Evolutionary conservation across 2,888 invertebrate species (phyloP), one percentile per base, ranked within the genome.

Genomic region (Chrysolina oricalcia): DNA sequence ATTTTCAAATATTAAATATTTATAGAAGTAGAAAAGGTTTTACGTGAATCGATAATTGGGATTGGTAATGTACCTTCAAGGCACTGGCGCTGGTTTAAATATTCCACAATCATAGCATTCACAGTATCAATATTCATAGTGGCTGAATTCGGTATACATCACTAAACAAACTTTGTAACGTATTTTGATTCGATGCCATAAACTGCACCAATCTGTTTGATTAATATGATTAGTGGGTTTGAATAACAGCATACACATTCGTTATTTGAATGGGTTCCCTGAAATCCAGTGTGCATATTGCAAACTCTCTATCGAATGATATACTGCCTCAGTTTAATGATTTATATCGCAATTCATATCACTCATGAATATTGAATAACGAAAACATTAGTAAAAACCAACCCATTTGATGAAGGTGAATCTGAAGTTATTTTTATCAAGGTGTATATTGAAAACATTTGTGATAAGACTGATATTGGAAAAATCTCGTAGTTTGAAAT

Each of bases 141-240:
- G 21, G 11, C 11, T 53, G 53, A 53, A 53, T 53, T 53, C 21
- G 53, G 10, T 11, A 13, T 53, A 19, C 11, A 53, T 53, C 53
- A 13, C 21, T 21, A 21, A 21, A 21, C 53, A 53, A 53, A 53
- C 53, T 21, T 19, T 43, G 23, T 13, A 19, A 2, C 2, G 19
- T 19, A 23, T 67, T 67, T 48, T 66, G 48, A 66, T 66, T 66
- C 35, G 11, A 43, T 66, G 17, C 46, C n/a, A 46, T n/a, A 40
- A 27, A 67, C 35, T 35, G 27, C 21, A 48, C 10, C 17, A 13
- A 27, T 35, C 19, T 50, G 50, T 46, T 50, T 67, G 50, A 67
- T 67, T 50, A 53, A 53, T 50, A 50, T 67, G 67, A 35, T 50
- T 35, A 50, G 48, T 27, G 27, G 50, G n/a, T 50, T 66, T n/a